Evolutionary conservation across 1,140 invertebrate species (phyloP), one percentile per base, ranked within the genome.

Genomic region (Tetranychus cinnabarinus): DNA sequence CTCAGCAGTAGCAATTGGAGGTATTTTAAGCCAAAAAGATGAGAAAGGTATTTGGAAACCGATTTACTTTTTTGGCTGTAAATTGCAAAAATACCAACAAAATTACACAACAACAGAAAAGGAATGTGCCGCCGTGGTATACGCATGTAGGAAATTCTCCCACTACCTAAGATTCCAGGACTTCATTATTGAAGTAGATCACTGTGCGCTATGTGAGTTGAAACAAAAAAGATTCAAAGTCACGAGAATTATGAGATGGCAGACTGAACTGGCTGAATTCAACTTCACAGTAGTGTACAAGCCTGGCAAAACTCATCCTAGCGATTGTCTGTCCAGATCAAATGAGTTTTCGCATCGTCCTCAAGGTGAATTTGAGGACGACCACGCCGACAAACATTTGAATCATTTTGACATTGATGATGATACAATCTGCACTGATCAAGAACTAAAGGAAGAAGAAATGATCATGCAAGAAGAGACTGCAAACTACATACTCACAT

Each of bases 51-150:
- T 35, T 70, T 61, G 73, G 68, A 33, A 64, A 13, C 71, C 72
- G 1, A 68, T 77, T 7, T 73, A 67, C 23, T 78, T 76, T 62
- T 73, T 55, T 52, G 34, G 31, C 5, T 23, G 39, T 4, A 33
- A 46, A 31, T 34, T 63, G 2, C 6, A 50, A 13, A 33, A 13
- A 8, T 31, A 50, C 23, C 34, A 62, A 50, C 2, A 50, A 33
- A 62, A 54, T 31, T 80, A 78, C 65, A 67, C 69, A 33, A 72
- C 77, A 60, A 67, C 77, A 5, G 76, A 81, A 50, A 74, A 74
- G 65, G 78, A 81, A 67, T 75, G 70, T 0, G 66, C 75, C 10
- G 69, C 72, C 3, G 71, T 79, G 37, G 63, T 77, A 47, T 75
- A 70, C 67, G 74, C 71, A 23, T 61, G 75, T 56, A 65, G 68